A percentile compares a stretch with the other conserved stretches of the same genome.
Evolutionary conservation across 2,113 vertebrate species (phyloP).

Genomic region (Helogale parvula): DNA sequence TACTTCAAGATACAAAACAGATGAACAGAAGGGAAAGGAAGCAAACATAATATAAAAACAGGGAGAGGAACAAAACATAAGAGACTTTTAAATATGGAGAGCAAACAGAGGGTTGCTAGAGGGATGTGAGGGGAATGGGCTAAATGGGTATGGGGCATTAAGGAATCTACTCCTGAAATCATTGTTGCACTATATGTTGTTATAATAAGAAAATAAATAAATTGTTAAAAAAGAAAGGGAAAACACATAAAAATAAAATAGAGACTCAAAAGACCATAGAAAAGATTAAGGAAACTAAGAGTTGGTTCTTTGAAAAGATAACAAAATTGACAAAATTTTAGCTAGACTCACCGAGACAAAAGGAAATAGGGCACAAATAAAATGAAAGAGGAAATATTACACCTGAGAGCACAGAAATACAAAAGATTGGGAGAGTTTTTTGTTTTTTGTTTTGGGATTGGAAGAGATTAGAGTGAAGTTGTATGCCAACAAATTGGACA

Average conservation of each 20-base stretch:
- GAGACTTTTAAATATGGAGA: too few relatives aligned
- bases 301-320: not conserved
- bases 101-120: too few relatives aligned
- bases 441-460: not conserved
- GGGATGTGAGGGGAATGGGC: too few relatives aligned
- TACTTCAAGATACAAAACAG: too few relatives aligned
- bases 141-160: too few relatives aligned
- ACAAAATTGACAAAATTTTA: not conserved
- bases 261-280: not conserved
- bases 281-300: not conserved
- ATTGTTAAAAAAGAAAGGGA: too few relatives aligned
- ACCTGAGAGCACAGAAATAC: not conserved
- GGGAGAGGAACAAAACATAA: too few relatives aligned
- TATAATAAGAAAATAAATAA: too few relatives aligned
- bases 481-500: not conserved
- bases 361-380: not conserved
- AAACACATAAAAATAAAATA: not conserved
- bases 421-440: not conserved
- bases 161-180: too few relatives aligned
- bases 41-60: too few relatives aligned
- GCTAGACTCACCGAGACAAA: not conserved
- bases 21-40: too few relatives aligned
- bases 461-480: not conserved
- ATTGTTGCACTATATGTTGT: too few relatives aligned
- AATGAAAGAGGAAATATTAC: not conserved